phyloP scores from a whole-genome alignment of 2,797 vertebrate genomes.

The Rhabdomys pumilio region DNA sequence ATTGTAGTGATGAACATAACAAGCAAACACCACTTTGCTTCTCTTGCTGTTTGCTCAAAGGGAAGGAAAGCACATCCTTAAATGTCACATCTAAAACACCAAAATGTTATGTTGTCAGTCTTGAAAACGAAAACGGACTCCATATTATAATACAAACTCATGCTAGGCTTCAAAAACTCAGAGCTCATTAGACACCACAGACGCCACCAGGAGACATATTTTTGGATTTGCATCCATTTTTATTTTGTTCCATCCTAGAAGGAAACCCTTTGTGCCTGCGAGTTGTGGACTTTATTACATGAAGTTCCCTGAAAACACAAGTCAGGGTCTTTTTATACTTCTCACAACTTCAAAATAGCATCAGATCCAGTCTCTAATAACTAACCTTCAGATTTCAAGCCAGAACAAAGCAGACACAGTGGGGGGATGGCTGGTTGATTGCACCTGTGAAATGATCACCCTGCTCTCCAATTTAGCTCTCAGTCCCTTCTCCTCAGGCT shows the following conservation, averaged over 20 bases:
- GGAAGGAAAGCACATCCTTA: conserved; percentile 18
- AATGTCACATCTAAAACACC: conserved; percentile 62
- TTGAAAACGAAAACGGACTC: conserved; percentile 41
- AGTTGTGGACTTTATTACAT: conserved; percentile 38
- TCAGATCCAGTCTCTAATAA: conserved; percentile 51
- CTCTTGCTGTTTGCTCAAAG: conserved; percentile 37
- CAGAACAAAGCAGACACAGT: conserved; percentile 46
- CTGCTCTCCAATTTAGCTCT: conserved; percentile 71
- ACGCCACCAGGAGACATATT: background rate
- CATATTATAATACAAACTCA: conserved; percentile 25
- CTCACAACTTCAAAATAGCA: conserved; percentile 48
- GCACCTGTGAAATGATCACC: conserved; percentile 70
- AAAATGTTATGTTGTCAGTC: background rate
- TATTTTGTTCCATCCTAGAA: conserved; percentile 9
- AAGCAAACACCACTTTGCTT: background rate
- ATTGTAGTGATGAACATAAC: background rate
- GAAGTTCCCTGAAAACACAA: conserved; percentile 29
- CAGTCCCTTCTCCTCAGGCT: conserved; percentile 81
- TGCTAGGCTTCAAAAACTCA: conserved; percentile 13
- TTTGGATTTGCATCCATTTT: background rate
- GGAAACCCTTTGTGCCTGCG: conserved; percentile 26
- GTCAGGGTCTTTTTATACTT: conserved; percentile 29
- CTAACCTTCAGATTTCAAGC: conserved; percentile 64
- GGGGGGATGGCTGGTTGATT: conserved; percentile 38
- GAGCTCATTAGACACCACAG: background rate